Evolutionary conservation across 2,797 vertebrate genomes (phyloP).

Genomic region (Macroramphosus scolopax): DNA sequence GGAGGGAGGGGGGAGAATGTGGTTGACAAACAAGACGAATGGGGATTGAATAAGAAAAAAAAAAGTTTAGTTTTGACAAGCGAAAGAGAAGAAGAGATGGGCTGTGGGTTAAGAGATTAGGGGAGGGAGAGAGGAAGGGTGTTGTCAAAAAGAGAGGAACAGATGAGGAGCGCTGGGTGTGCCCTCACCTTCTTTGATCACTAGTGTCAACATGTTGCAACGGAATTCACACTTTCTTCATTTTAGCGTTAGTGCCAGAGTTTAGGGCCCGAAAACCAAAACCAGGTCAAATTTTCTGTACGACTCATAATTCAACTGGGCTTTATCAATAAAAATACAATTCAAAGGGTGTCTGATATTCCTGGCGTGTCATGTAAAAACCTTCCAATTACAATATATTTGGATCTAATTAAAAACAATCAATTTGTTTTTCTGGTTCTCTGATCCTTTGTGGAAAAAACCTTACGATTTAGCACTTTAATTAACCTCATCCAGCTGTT

Average conservation of each 20-base stretch:
- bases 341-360: too few relatives aligned
- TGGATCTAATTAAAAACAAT: neutral
- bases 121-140: constrained; percentile 61
- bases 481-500: too few relatives aligned
- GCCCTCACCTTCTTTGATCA: constrained; percentile 65
- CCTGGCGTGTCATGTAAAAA: too few relatives aligned
- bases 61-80: constrained; percentile 8
- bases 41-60: constrained; percentile 27
- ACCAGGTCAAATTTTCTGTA: too few relatives aligned
- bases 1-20: constrained; percentile 11
- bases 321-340: too few relatives aligned
- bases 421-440: neutral
- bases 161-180: constrained; percentile 56
- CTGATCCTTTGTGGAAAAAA: neutral
- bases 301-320: too few relatives aligned
- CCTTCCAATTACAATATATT: too few relatives aligned
- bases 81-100: constrained; percentile 31
- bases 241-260: constrained; percentile 11
- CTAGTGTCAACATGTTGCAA: constrained; percentile 49
- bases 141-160: constrained; percentile 60
- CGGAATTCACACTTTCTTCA: constrained; percentile 42
- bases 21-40: constrained; percentile 28
- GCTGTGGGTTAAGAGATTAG: constrained; percentile 38
- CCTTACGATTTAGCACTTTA: too few relatives aligned
- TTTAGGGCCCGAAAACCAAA: constrained; percentile 9